Evolutionary conservation across 2,888 invertebrate genomes (phyloP).

Genomic region (Drosophila nigricruria): DNA sequence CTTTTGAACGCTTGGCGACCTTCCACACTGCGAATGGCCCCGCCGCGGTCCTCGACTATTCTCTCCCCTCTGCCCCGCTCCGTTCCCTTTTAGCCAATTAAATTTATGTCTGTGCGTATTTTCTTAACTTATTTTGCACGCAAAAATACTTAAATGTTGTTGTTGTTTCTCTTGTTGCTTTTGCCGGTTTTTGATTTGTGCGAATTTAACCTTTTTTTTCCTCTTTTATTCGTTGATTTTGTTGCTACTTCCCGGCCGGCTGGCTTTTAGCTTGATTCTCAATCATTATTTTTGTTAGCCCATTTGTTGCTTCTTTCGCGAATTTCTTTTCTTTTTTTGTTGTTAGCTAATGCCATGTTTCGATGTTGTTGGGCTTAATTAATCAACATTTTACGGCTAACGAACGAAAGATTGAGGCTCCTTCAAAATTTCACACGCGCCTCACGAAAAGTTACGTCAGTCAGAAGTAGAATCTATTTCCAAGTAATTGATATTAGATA

Average conservation of each 20-base stretch:
- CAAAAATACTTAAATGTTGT: constrained; percentile 46
- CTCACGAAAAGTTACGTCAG: constrained; percentile 41
- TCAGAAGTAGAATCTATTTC: constrained; percentile 1
- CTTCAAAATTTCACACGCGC: constrained; percentile 15
- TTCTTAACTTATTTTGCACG: constrained; percentile 52
- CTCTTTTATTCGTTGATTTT: background rate
- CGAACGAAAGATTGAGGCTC: background rate
- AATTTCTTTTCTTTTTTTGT: constrained; percentile 5
- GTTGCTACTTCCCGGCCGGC: constrained; percentile 38
- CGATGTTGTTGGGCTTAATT: constrained; percentile 48
- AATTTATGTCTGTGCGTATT: constrained; percentile 29
- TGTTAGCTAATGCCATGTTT: constrained; percentile 20
- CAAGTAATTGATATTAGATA: constrained; percentile 11
- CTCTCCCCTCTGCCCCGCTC: background rate
- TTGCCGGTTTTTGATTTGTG: constrained; percentile 47
- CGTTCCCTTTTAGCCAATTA: constrained; percentile 35
- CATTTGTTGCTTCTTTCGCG: constrained; percentile 48
- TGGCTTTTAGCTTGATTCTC: constrained; percentile 21
- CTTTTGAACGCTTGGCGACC: constrained; percentile 58
- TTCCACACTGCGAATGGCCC: constrained; percentile 31
- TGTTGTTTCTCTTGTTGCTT: constrained; percentile 20
- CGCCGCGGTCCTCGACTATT: background rate
- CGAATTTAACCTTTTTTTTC: constrained; percentile 22
- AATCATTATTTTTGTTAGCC: constrained; percentile 60
- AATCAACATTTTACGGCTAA: constrained; percentile 43